These are phyloP conservation scores for Mesodorylaimus sp. DNA, from an alignment of 2,888 invertebrate genomes.

Conservation along the genomic window DNA sequence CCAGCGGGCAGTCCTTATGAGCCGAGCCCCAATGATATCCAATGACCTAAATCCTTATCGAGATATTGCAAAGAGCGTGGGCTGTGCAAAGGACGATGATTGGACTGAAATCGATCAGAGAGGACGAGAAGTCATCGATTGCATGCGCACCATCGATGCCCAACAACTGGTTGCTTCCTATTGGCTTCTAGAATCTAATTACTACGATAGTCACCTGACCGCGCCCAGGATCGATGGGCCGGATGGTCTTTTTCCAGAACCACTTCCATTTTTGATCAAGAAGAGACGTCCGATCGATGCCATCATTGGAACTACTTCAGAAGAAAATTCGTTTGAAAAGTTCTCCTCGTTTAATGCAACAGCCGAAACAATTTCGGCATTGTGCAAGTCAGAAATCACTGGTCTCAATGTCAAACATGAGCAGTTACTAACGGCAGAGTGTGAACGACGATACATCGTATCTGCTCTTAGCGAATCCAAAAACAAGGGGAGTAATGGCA, in stretches of 20 bases:
- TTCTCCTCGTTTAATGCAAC: no score
- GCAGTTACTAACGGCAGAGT: no score
- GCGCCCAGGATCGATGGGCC: not conserved
- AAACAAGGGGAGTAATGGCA: no score
- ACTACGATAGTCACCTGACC: no score
- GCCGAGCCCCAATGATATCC: not conserved
- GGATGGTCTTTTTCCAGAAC: constrained; percentile 1
- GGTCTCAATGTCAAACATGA: no score
- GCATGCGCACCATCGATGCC: constrained; percentile 2
- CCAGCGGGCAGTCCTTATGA: not conserved
- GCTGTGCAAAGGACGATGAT: not conserved
- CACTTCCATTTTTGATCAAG: not conserved
- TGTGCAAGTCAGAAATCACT: no score
- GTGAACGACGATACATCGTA: no score
- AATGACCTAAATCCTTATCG: not conserved
- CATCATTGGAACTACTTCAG: constrained; percentile 2
- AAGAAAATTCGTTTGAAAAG: not conserved
- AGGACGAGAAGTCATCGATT: not conserved
- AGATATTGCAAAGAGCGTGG: not conserved
- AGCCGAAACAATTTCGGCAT: no score
- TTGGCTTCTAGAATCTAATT: no score
- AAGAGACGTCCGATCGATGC: not conserved
- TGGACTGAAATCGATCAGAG: not conserved
- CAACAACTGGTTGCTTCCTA: not conserved
- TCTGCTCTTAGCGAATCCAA: no score